A percentile compares a stretch with the other conserved stretches of the same genome.
phyloP scores from a whole-genome alignment of 2,113 vertebrate genomes.

The Larimichthys crocea region DNA sequence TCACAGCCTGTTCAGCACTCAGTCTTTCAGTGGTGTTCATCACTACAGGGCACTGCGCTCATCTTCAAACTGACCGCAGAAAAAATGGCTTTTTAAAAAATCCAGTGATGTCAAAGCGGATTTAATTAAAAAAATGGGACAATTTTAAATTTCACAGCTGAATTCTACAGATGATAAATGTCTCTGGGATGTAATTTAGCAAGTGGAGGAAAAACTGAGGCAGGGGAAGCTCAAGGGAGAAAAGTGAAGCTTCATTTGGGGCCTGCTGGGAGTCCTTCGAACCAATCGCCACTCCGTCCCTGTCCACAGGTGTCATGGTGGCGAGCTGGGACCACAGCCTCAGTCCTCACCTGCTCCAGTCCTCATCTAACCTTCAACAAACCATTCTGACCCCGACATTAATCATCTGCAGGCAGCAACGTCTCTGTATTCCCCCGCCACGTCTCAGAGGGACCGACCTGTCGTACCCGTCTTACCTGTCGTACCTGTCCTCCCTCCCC shows the following conservation, averaged over 20 bases:
- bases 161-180: constrained; percentile 49
- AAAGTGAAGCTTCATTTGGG: neutral
- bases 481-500: constrained; percentile 17
- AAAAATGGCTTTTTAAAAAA: constrained; percentile 10
- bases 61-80: neutral
- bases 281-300: neutral
- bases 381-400: constrained; percentile 56
- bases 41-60: neutral
- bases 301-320: constrained; percentile 31
- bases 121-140: constrained; percentile 31
- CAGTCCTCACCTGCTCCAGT: constrained; percentile 38
- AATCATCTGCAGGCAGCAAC: constrained; percentile 57
- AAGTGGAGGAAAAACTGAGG: constrained; percentile 9
- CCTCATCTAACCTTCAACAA: constrained; percentile 54
- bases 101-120: neutral
- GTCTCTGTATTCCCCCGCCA: constrained; percentile 13
- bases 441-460: constrained; percentile 35
- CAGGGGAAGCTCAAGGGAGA: constrained; percentile 36
- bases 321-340: constrained; percentile 23
- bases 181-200: constrained; percentile 17
- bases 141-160: constrained; percentile 8
- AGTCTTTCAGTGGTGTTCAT: neutral
- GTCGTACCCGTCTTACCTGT: constrained; percentile 31
- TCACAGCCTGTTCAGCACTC: neutral
- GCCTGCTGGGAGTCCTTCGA: constrained; percentile 45